A percentile compares a stretch with the other conserved stretches of the same genome.
Evolutionary conservation across 1,140 invertebrate genomes (phyloP).

Genomic region (Papilio dardanus): DNA sequence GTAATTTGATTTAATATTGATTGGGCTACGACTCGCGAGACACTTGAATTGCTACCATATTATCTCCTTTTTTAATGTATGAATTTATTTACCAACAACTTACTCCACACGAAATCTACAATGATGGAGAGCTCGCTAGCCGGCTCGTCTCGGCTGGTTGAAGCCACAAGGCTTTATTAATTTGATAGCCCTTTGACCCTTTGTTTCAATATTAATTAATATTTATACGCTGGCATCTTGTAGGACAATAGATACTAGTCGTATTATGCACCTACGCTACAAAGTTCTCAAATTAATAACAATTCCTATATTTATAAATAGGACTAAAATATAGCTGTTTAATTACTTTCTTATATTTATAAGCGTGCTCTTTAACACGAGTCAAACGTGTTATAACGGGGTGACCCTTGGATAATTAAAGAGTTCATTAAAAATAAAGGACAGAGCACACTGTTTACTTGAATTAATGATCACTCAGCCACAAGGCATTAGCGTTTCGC

Average conservation of each 20-base stretch:
- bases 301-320: neutral
- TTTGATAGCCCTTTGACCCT: neutral
- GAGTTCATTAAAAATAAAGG: neutral
- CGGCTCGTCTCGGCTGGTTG: neutral
- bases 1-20: too few species aligned
- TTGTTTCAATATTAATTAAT: constrained; percentile 22
- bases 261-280: too few species aligned
- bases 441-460: constrained; percentile 8
- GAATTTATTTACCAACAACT: too few species aligned
- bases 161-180: neutral
- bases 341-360: neutral
- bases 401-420: neutral
- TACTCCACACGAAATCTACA: too few species aligned
- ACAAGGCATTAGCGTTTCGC: constrained; percentile 6
- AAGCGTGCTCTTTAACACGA: neutral
- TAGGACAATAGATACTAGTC: too few species aligned
- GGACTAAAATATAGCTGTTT: neutral
- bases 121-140: neutral
- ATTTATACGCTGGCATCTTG: too few species aligned
- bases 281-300: too few species aligned
- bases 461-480: neutral
- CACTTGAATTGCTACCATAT: too few species aligned
- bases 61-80: too few species aligned
- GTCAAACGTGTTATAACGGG: neutral
- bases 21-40: too few species aligned